Base-by-base conservation (phyloP, 2,888 invertebrate genomes). In the Epistrophe eligans region DNA sequence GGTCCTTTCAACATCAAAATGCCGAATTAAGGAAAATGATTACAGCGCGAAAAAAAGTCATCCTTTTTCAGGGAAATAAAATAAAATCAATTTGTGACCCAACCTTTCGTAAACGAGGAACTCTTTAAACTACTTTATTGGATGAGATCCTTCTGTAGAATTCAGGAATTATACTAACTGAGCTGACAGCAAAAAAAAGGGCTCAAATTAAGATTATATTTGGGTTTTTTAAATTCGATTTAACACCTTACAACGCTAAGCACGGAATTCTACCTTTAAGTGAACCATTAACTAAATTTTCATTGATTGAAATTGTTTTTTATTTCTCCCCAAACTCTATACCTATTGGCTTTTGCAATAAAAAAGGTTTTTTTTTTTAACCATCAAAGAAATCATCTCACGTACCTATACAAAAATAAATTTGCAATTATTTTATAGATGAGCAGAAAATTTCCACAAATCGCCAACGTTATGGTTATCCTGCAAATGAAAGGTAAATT, bases 401-500 rank as follows among this genome's bases (percentile, higher is more conserved):
- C 62, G 40, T 72, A 55, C 62, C 32, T 72, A 50, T 48, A 45
- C 57, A 82, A 72, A 77, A 82, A 79, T 77, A 70, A 82, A 72
- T 73, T 83, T 60, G 79, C 79, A 83, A 83, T 83, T 83, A 79
- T 79, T 60, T 72, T 77, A 35, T 66, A 38, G 17, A 64, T 57
- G 64, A 57, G 52, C 50, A 38, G 50, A 79, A 35, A 77, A 73
- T 72, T 79, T 67, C 40, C 76, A 62, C 62, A 45, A 62, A 81
- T 77, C 45, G 28, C 66, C 17, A 35, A n/a, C 45, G 17, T 32
- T 28, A 24, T 24, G 11, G 13, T 55, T 15, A n/a, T 79, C 38
- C 62, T 71, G 82, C 62, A 24, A 55, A 74, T 67, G 74, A 70
- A 62, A 76, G 43, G 55, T 71, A 40, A 32, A 9, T 24, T 32